These are phyloP conservation scores for Fabriciana adippe DNA, from an alignment of 2,888 invertebrate genomes.

Conservation along the genomic window DNA sequence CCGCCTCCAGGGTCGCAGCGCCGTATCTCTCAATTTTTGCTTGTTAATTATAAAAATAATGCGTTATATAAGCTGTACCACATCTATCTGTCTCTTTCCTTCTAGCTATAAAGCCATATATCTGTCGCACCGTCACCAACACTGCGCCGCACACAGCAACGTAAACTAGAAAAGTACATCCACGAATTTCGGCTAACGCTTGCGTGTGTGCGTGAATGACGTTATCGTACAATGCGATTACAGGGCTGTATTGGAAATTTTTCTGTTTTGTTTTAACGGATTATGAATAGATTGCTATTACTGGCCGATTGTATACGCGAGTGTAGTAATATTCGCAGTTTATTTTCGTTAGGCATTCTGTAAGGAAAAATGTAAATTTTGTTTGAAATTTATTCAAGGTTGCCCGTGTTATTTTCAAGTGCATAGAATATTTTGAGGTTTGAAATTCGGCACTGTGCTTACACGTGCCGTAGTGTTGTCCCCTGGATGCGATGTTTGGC, in stretches of 20 bases:
- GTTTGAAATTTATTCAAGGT: neutral
- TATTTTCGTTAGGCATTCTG: neutral
- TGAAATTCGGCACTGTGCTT: constrained; percentile 69
- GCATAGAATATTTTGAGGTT: constrained; percentile 40
- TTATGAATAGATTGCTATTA: constrained; percentile 1
- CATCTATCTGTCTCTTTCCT: constrained; percentile 51
- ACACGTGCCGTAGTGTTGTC: constrained; percentile 76
- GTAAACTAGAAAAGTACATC: constrained; percentile 76
- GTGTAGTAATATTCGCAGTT: neutral
- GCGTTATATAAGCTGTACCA: constrained; percentile 73
- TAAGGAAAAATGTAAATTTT: neutral
- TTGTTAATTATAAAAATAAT: constrained; percentile 83
- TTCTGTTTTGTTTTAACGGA: constrained; percentile 36
- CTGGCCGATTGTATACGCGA: constrained; percentile 10
- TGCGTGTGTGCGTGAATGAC: constrained; percentile 77
- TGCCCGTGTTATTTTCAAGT: constrained; percentile 32
- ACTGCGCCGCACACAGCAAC: constrained; percentile 67
- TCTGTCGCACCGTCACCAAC: constrained; percentile 57
- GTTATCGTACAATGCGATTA: constrained; percentile 80
- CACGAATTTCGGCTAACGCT: constrained; percentile 72
- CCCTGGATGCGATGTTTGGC: constrained; percentile 78
- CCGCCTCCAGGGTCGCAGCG: constrained; percentile 76
- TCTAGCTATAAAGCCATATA: constrained; percentile 43
- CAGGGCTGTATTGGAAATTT: constrained; percentile 66
- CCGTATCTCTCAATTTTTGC: constrained; percentile 81